These are phyloP conservation scores for Eulimnadia texana DNA, from an alignment of 1,140 invertebrate genomes.

Conservation along the genomic window DNA sequence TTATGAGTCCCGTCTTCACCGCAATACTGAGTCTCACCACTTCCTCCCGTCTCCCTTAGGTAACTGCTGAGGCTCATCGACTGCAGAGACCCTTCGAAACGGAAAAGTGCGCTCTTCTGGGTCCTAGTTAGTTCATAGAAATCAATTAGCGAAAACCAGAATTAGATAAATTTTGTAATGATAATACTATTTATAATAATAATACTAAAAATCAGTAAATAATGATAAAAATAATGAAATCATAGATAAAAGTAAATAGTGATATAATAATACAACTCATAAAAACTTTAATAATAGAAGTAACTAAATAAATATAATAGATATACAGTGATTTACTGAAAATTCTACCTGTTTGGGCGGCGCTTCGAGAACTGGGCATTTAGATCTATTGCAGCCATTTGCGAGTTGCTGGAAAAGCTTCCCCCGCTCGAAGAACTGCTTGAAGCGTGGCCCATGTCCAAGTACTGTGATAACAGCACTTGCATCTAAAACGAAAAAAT, in stretches of 20 bases:
- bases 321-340: background rate
- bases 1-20: slow-evolving; percentile 16
- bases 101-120: slow-evolving; percentile 47
- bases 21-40: slow-evolving; percentile 13
- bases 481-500: slow-evolving; percentile 20
- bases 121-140: slow-evolving; percentile 30
- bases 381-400: slow-evolving; percentile 3
- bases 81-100: slow-evolving; percentile 64
- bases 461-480: slow-evolving; percentile 20
- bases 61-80: slow-evolving; percentile 49
- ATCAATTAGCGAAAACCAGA: no score
- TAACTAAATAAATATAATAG: slow-evolving; percentile 1
- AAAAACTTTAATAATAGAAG: slow-evolving; percentile 12
- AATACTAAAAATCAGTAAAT: no score
- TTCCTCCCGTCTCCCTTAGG: slow-evolving; percentile 36
- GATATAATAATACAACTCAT: no score
- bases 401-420: background rate
- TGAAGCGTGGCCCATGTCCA: slow-evolving; percentile 5
- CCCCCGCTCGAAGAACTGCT: background rate
- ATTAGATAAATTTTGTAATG: no score
- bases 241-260: no score
- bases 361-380: slow-evolving; percentile 39
- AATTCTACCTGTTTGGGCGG: slow-evolving; percentile 35
- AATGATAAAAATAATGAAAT: no score
- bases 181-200: no score